phyloP scores from a whole-genome alignment of 2,113 vertebrate species.

The Anoplopoma fimbria region DNA sequence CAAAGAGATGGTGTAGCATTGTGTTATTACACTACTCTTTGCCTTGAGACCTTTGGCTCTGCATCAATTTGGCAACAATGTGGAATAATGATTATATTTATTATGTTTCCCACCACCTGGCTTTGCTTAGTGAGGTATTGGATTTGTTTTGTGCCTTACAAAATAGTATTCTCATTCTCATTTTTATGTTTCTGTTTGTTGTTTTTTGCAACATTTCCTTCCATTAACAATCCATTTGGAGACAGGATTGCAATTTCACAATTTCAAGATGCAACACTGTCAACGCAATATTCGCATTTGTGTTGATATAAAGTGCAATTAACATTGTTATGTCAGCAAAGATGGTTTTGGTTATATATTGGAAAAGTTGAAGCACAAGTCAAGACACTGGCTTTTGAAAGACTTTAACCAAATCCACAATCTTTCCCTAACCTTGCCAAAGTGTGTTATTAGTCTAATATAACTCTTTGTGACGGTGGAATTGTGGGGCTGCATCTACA shows the following conservation, averaged over 20 bases:
- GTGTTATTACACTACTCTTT: constrained; percentile 15
- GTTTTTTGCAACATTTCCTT: neutral
- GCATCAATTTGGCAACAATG: constrained; percentile 3
- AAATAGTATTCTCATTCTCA: neutral
- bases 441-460: neutral
- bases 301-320: too few relatives aligned
- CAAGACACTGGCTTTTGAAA: too few relatives aligned
- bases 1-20: neutral
- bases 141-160: neutral
- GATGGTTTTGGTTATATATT: too few relatives aligned
- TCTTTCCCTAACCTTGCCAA: too few relatives aligned
- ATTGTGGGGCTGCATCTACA: neutral
- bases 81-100: constrained; percentile 17
- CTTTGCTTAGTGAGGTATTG: neutral
- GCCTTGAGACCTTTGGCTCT: neutral
- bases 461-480: neutral
- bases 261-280: neutral
- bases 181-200: neutral
- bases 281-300: neutral
- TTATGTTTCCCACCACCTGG: constrained; percentile 3
- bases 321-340: neutral
- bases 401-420: too few relatives aligned
- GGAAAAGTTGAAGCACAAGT: too few relatives aligned
- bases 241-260: neutral
- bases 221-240: neutral